phyloP scores from a whole-genome alignment of 1,140 invertebrate species.

The Hyles vespertilio region DNA sequence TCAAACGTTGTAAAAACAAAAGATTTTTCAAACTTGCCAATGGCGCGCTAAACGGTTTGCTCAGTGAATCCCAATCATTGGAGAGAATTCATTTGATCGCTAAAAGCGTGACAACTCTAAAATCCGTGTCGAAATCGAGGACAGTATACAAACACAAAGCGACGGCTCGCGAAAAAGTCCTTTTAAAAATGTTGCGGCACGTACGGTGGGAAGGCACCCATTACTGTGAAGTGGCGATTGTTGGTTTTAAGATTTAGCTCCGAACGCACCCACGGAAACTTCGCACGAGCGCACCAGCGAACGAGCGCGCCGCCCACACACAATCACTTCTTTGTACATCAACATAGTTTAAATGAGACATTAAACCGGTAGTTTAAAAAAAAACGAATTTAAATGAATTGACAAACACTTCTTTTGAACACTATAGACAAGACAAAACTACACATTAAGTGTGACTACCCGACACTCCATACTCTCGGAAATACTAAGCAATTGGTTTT shows the following conservation, averaged over 20 bases:
- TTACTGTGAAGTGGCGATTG: slow-evolving; percentile 61
- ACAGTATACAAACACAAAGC: slow-evolving; percentile 57
- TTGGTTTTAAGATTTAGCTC: slow-evolving; percentile 64
- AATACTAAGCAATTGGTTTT: no score
- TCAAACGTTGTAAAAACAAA: slow-evolving; percentile 14
- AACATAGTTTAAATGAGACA: no score
- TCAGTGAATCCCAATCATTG: slow-evolving; percentile 59
- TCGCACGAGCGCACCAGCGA: not conserved
- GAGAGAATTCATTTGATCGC: slow-evolving; percentile 64
- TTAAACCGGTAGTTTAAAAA: no score
- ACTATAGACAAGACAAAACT: no score
- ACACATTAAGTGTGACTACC: no score
- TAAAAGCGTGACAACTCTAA: slow-evolving; percentile 64
- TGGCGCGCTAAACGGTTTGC: slow-evolving; percentile 58
- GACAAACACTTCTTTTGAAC: no score
- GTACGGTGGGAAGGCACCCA: slow-evolving; percentile 64
- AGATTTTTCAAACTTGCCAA: slow-evolving; percentile 32
- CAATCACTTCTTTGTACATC: not conserved
- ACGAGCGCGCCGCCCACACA: not conserved
- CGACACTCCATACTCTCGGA: no score
- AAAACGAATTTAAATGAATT: no score
- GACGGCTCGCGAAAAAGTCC: slow-evolving; percentile 71
- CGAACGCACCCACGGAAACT: slow-evolving; percentile 22
- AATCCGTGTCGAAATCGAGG: slow-evolving; percentile 28
- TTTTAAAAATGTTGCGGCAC: slow-evolving; percentile 74